phyloP scores from a whole-genome alignment of 92 coral and sea anemone genomes.

The Muricea muricata region DNA sequence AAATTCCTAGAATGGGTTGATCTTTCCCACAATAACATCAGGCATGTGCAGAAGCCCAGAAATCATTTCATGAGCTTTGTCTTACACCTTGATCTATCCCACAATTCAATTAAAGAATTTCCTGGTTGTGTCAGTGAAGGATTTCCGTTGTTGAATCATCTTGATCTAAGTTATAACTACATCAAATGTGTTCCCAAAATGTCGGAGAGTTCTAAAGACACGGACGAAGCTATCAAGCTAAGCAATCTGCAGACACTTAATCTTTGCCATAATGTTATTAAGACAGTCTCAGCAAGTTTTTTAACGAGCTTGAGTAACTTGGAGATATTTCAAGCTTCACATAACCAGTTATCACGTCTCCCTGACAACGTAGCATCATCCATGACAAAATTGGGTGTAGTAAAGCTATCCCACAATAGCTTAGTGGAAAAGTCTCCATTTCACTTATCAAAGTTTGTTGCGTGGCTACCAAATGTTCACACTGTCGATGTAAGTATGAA shows the following conservation, averaged over 20 bases:
- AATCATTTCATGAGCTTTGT: conserved; percentile 33
- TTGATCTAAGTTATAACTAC: conserved; percentile 74
- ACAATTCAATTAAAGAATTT: conserved; percentile 67
- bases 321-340: conserved; percentile 81
- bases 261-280: conserved; percentile 78
- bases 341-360: conserved; percentile 67
- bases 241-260: conserved; percentile 72
- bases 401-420: conserved; percentile 79
- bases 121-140: conserved; percentile 80
- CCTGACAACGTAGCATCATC: conserved; percentile 76
- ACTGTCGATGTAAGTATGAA: conserved; percentile 80
- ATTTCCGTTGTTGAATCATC: conserved; percentile 70
- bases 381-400: conserved; percentile 68
- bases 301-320: conserved; percentile 60
- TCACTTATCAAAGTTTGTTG: conserved; percentile 77
- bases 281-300: conserved; percentile 72
- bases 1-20: conserved; percentile 82
- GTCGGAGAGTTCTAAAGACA: not conserved
- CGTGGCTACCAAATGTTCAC: conserved; percentile 77
- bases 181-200: conserved; percentile 60
- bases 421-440: conserved; percentile 73
- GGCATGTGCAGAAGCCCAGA: conserved; percentile 58
- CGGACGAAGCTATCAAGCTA: conserved; percentile 51
- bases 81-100: conserved; percentile 76
- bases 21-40: conserved; percentile 79